phyloP scores from a whole-genome alignment of 2,888 invertebrate genomes.

The Hyposoter didymator region DNA sequence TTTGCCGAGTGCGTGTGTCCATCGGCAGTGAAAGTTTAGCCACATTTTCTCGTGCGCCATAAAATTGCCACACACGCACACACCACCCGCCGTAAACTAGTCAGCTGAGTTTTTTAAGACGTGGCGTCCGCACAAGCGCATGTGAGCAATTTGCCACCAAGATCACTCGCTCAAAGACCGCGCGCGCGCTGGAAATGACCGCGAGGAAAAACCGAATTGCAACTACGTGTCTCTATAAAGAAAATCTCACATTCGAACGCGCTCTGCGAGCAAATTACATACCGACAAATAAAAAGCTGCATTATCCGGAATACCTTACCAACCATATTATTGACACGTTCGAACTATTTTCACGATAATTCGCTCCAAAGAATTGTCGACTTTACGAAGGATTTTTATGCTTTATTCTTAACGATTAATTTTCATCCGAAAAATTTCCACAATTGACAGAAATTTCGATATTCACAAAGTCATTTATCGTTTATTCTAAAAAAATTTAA shows the following conservation, averaged over 20 bases:
- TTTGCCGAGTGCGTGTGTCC: neutral
- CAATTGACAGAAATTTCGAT: no score
- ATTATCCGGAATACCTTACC: slow-evolving; percentile 52
- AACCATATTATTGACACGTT: slow-evolving; percentile 36
- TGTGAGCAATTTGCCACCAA: slow-evolving; percentile 38
- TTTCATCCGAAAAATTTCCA: no score
- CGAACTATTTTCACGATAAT: neutral
- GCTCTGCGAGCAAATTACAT: slow-evolving; percentile 42
- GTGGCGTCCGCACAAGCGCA: slow-evolving; percentile 11
- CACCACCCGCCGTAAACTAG: slow-evolving; percentile 39
- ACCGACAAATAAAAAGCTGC: slow-evolving; percentile 61
- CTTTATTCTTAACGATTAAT: no score
- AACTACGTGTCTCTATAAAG: slow-evolving; percentile 48
- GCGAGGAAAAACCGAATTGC: slow-evolving; percentile 42
- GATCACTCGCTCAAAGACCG: slow-evolving; percentile 41
- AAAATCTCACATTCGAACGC: slow-evolving; percentile 49
- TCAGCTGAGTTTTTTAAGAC: slow-evolving; percentile 41
- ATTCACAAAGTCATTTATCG: no score
- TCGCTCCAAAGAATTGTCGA: no score
- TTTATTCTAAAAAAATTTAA: no score
- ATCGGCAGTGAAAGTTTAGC: slow-evolving; percentile 44
- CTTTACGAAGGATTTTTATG: no score
- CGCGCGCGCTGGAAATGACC: slow-evolving; percentile 13
- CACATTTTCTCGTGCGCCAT: slow-evolving; percentile 21
- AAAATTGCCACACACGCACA: slow-evolving; percentile 7